phyloP scores from a whole-genome alignment of 37 sponge, comb jelly and placozoan species.

The Cliona cf. orientalis region DNA sequence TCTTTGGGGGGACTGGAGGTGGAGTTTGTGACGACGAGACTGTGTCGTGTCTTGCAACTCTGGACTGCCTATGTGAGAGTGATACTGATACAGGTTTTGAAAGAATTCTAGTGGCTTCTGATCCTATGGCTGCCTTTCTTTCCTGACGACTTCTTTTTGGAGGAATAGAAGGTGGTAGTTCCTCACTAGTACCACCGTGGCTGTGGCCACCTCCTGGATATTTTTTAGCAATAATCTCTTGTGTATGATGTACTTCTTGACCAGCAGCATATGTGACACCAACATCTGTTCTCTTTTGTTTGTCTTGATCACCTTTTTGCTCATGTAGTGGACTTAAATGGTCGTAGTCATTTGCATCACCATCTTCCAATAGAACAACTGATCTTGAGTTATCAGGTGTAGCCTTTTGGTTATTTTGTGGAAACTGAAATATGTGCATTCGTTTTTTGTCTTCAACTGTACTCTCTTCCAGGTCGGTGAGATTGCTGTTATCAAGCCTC shows the following conservation, averaged over 20 bases:
- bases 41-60: not conserved
- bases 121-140: too few species aligned
- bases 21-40: not conserved
- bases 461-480: slow-evolving; percentile 41
- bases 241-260: too few species aligned
- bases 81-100: too few species aligned
- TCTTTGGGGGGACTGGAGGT: slow-evolving; percentile 10
- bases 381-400: not conserved
- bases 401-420: not conserved
- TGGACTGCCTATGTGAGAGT: not conserved
- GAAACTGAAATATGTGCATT: slow-evolving; percentile 30
- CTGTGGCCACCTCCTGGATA: too few species aligned
- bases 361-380: not conserved
- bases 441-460: slow-evolving; percentile 18
- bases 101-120: too few species aligned
- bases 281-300: not conserved
- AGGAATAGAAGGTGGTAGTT: not conserved
- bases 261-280: too few species aligned
- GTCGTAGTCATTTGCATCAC: slow-evolving; percentile 43
- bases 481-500: slow-evolving; percentile 22
- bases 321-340: slow-evolving; percentile 10
- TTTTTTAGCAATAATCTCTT: too few species aligned
- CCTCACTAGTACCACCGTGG: too few species aligned
- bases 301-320: not conserved
- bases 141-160: too few species aligned